Percentiles rank a stretch among this genome's conserved stretches.
Conservation (phyloP, 2,797 vertebrate genomes). For the Microtus californicus region DNA sequence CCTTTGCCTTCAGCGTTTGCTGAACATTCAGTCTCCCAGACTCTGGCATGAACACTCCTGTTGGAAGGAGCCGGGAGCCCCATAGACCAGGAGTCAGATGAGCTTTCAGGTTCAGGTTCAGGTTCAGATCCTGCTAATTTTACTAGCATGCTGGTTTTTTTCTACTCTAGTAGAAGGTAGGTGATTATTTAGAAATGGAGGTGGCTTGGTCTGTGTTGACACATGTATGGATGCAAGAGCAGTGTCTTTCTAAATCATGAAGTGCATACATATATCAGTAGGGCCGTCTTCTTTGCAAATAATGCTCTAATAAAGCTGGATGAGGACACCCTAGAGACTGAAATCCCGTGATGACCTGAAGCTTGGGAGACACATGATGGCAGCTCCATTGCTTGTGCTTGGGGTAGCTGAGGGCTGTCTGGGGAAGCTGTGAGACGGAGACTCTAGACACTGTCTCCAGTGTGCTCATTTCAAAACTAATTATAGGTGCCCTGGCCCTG, state of each 20-base stretch:
- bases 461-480: not conserved
- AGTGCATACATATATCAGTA: not conserved
- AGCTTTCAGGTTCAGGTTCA: not conserved
- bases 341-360: not conserved
- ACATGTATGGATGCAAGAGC: not conserved
- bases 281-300: not conserved
- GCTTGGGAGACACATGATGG: not conserved
- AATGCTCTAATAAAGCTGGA: not conserved
- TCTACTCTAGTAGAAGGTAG: not conserved
- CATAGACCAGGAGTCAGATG: not conserved
- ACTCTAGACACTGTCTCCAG: not conserved
- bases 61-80: not conserved
- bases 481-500: not conserved
- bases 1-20: not conserved
- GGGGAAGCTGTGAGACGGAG: not conserved
- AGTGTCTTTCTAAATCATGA: not conserved
- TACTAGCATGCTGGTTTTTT: not conserved
- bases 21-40: not conserved
- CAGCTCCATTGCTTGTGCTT: not conserved
- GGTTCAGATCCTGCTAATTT: not conserved
- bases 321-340: not conserved
- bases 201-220: not conserved
- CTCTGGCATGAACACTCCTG: not conserved
- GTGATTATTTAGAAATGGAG: conserved; percentile 24
- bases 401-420: not conserved